Conservation (phyloP, 2,113 vertebrate genomes). For the Marmota flaviventris region DNA sequence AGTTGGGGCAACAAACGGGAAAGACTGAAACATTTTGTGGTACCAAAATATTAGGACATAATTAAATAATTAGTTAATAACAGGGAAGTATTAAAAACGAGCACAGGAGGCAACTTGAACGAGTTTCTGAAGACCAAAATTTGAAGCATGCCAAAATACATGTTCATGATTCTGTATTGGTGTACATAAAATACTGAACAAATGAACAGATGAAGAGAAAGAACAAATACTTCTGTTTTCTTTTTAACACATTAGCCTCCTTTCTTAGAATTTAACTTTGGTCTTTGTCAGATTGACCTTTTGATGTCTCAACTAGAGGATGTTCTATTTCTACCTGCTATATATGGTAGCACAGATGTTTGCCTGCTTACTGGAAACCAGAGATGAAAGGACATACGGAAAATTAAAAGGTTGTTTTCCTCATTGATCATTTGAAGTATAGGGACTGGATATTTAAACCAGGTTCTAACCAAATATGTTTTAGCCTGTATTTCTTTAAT, state of each 20-base stretch:
- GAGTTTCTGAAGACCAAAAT: neutral
- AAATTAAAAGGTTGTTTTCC: neutral
- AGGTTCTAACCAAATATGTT: neutral
- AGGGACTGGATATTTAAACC: neutral
- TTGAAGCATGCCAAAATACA: neutral
- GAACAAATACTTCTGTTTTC: neutral
- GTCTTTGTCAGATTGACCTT: neutral
- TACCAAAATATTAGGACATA: neutral
- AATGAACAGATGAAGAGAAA: neutral
- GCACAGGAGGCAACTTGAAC: too few species aligned
- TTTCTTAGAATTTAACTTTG: neutral
- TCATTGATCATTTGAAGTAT: neutral
- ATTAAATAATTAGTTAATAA: neutral
- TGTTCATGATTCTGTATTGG: neutral
- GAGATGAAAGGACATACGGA: neutral
- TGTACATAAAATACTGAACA: neutral
- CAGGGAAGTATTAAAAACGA: neutral
- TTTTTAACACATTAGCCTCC: neutral
- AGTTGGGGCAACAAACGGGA: neutral
- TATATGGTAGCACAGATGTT: neutral
- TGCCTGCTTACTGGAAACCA: neutral
- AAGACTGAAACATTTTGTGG: neutral
- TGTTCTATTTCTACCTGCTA: neutral
- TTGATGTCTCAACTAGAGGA: neutral
- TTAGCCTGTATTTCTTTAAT: neutral